These are phyloP conservation scores for Tenthredo distinguenda DNA, from an alignment of 2,888 invertebrate genomes.

Conservation along the genomic window DNA sequence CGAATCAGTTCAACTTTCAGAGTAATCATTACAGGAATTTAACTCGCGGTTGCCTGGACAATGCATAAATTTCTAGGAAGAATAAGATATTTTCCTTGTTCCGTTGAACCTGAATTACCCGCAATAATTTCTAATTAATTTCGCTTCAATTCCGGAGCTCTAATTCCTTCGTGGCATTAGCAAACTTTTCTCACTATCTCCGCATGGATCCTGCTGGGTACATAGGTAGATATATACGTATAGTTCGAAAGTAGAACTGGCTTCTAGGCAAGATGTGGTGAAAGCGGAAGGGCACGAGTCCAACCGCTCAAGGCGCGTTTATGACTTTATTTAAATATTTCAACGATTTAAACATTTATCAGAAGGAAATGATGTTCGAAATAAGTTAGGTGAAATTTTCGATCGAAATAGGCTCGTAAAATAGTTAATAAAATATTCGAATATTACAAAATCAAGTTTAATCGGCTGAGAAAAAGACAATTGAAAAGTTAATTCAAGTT, in stretches of 20 bases:
- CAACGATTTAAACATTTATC: not conserved
- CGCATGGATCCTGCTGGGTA: conserved; percentile 7
- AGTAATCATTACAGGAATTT: not conserved
- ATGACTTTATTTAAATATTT: not conserved
- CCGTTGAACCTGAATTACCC: conserved; percentile 43
- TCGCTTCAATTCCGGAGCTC: conserved; percentile 47
- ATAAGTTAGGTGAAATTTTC: not conserved
- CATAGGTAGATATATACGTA: not conserved
- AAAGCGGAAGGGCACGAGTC: not conserved
- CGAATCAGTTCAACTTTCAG: not conserved
- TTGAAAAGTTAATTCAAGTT: conserved; percentile 2
- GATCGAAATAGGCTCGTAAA: not conserved
- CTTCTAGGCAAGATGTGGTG: conserved; percentile 21
- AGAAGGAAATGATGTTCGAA: not conserved
- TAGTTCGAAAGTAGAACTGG: conserved; percentile 22
- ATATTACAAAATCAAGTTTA: not conserved
- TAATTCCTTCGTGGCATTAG: conserved; percentile 41
- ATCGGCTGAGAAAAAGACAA: not conserved
- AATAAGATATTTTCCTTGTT: conserved; percentile 19
- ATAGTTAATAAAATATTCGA: not conserved
- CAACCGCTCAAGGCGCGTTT: not conserved
- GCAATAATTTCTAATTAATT: conserved; percentile 54
- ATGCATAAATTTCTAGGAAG: not conserved
- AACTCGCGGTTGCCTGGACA: not conserved
- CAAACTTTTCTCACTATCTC: conserved; percentile 51